Evolutionary conservation across 2,888 invertebrate genomes (phyloP), one percentile per base, ranked within the genome.

Genomic region (Hypomecis atomaria): DNA sequence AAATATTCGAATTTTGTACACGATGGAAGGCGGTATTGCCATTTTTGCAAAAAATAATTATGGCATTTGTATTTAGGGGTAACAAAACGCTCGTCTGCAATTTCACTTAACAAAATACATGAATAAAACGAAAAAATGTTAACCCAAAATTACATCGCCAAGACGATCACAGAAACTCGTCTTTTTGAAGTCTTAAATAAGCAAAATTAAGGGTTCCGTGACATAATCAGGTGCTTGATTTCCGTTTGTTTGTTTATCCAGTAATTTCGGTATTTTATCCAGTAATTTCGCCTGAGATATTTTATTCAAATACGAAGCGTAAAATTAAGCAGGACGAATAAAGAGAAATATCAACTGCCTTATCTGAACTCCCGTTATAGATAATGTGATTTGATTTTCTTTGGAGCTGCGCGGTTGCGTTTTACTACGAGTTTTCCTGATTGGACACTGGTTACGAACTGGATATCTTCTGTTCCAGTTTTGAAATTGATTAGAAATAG

Each of bases 381-480:
- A 66, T 71, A 69, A 69, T 67, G 65, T 63, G 65, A 74, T 71
- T 74, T 71, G 70, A 71, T 70, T 71, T 63, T 54, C 49, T 33
- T 23, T 11, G 49, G 55, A 10, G 13, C 6, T 60, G 57, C 11
- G 43, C 13, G 59, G 66, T 66, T 66, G 37, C 66, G 59, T 60
- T 71, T 55, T 57, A 43, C 40, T 9, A 40, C 33, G 45, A 59
- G 5, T 38, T 4, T 49, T 37, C n/a, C n/a, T 50, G 45, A 58
- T 43, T 7, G 50, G 13, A n/a, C 57, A 59, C 44, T 53, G 9
- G 38, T 38, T 9, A 38, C 0, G 38, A 23, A 23, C 23, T 23
- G 23, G 23, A 3, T 23, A 23, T 2, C 23, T 23, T 23, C 23
- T 23, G 23, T 23, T 23, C 23, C 23, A 23, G 23, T 23, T 23